Evolutionary conservation across 2,888 invertebrate species (phyloP).

Genomic region (Macrophya annulata): DNA sequence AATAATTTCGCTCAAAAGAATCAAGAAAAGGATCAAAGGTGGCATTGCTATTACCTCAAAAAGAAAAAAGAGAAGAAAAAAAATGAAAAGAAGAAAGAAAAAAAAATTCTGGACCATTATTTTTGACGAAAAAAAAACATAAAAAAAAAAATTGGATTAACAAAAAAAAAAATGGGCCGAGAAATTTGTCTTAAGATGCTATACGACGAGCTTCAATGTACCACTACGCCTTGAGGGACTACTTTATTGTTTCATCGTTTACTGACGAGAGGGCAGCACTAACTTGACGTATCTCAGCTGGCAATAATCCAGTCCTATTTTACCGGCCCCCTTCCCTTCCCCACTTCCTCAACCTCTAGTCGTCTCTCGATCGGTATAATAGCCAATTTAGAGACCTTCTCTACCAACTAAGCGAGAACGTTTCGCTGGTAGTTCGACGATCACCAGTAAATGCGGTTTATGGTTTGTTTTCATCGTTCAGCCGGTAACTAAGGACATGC

Average conservation of each 20-base stretch:
- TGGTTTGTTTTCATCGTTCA: conserved; percentile 77
- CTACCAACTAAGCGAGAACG: conserved; percentile 73
- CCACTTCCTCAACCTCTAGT: conserved; percentile 10
- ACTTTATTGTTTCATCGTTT: conserved; percentile 68
- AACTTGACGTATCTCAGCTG: conserved; percentile 63
- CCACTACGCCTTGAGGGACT: conserved; percentile 66
- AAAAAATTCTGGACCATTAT: neutral
- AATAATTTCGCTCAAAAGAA: neutral
- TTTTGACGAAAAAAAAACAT: neutral
- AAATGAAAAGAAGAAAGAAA: neutral
- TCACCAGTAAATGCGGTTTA: conserved; percentile 77
- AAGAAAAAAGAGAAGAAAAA: neutral
- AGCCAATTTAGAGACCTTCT: conserved; percentile 68
- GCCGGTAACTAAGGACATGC: conserved; percentile 54
- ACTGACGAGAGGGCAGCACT: conserved; percentile 74
- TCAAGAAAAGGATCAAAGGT: neutral
- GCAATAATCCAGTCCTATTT: conserved; percentile 68
- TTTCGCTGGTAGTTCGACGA: conserved; percentile 75
- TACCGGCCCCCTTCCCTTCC: conserved; percentile 70
- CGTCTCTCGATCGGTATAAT: conserved; percentile 68
- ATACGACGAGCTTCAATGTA: conserved; percentile 58
- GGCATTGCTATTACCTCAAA: neutral
- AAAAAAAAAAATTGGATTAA: neutral
- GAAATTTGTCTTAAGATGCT: neutral
- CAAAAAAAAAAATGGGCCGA: neutral